These are phyloP conservation scores for Siphlonurus alternatus DNA, from an alignment of 2,888 invertebrate genomes.

Conservation along the genomic window DNA sequence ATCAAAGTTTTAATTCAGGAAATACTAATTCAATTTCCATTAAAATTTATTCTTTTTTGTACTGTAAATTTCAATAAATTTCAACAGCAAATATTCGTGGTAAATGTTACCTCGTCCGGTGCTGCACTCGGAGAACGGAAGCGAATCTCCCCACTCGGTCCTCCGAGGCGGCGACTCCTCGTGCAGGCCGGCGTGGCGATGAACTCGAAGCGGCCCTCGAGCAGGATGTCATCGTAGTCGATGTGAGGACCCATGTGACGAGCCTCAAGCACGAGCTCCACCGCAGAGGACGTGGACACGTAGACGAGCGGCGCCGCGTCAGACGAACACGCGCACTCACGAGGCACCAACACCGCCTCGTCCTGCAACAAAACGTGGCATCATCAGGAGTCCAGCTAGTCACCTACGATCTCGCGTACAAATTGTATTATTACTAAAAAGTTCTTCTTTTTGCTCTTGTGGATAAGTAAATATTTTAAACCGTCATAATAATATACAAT, in stretches of 20 bases:
- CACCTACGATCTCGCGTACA: too few relatives aligned
- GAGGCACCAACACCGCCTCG: neutral
- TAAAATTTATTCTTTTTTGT: too few relatives aligned
- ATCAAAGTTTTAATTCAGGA: too few relatives aligned
- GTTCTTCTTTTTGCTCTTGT: too few relatives aligned
- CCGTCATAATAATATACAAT: too few relatives aligned
- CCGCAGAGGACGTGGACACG: constrained; percentile 54
- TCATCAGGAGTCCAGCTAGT: too few relatives aligned
- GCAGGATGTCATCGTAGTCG: constrained; percentile 68
- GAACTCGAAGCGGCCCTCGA: constrained; percentile 72
- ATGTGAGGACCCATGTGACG: constrained; percentile 70
- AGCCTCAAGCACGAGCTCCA: constrained; percentile 67
- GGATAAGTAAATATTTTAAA: too few relatives aligned
- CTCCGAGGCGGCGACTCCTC: constrained; percentile 48
- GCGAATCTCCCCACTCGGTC: constrained; percentile 59
- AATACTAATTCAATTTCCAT: too few relatives aligned
- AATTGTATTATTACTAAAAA: too few relatives aligned
- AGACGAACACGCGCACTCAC: constrained; percentile 4
- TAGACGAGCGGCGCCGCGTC: constrained; percentile 24
- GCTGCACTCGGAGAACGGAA: constrained; percentile 34
- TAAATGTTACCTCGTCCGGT: constrained; percentile 32
- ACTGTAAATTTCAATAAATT: too few relatives aligned
- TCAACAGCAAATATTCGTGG: too few relatives aligned
- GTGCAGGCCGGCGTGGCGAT: constrained; percentile 53
- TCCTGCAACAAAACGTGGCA: neutral